Base-by-base conservation (phyloP, 2,113 vertebrate genomes). In the Brachyhypopomus occidentalis region DNA sequence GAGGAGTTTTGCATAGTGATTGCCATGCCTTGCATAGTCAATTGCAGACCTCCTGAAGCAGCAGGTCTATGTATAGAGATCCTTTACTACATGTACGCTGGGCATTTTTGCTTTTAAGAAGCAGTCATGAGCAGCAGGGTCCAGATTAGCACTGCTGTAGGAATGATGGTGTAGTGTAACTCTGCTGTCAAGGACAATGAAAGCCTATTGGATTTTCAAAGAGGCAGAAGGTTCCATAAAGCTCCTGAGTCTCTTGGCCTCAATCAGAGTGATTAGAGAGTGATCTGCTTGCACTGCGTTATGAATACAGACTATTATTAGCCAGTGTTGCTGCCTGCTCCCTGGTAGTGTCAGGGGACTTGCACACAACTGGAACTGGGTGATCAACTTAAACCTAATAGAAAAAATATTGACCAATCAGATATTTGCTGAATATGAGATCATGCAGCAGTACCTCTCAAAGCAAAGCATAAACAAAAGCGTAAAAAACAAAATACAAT, bases 171-270 rank as follows among this genome's bases (percentile, higher is more conserved):
- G 71, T 27, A 25, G 41, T 73, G 55, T 60, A 80, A 63, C 71
- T 17, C 11, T 64, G 70, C 71, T 67, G 78, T 87, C 82, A 87
- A 84, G 80, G 78, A 55, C 78, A 62, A 77, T 22, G 25, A 78
- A 84, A 86, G 81, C 83, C 79, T 79, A 81, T 88, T 88, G 85
- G 27, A 0, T 73, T 80, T 83, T 72, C 81, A 81, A 76, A 78
- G 74, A 75, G 60, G 69, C 62, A 67, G 80, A 86, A 80, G 82
- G 67, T 73, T 58, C 73, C 27, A 67, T 70, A 69, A 48, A 56
- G 52, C 41, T 77, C 36, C 56, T 38, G 64, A 66, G 30, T 30
- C 52, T 0, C 19, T 73, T 59, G 45, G 11, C 14, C 41, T 75
- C 38, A 56, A 48, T 78, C 23, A 70, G 2, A 45, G 25, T 56